Base-by-base conservation (phyloP, 2,888 invertebrate genomes). In the Unio pictorum region DNA sequence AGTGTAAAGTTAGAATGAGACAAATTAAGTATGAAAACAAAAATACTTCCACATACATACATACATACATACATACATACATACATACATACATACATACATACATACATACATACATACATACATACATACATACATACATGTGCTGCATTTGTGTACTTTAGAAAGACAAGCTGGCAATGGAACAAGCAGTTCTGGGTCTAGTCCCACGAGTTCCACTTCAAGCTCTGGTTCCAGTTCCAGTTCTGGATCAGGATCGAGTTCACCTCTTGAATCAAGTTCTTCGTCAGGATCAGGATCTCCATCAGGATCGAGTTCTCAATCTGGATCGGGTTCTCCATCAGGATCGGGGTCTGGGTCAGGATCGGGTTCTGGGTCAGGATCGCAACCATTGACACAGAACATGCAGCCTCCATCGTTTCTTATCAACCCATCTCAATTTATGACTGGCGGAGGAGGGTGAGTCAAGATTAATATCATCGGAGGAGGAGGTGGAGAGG, bases 321-420 rank as follows among this genome's bases (percentile, higher is more conserved):
- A 54, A 23, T 45, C 59, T 55, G 61, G 67, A 23, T 28, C 59
- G 18, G n/a, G 55, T 11, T 59, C 68, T 11, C 17, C 26, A 20
- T 23, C 61, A 26, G 69, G 69, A 18, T 63, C 68, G 23, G 23
- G 23, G 23, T 23, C 23, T 23, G 23, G 23, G 23, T 69, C 71
- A 18, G 59, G 68, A 56, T 72, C 68, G 26, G 64, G 72, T 18
- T 63, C 62, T n/a, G 34, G 60, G 58, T 65, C 68, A 18, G 64
- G 67, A 55, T 66, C 69, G 30, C 69, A 75, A 17, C 59, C 73
- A 4, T 23, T 72, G 57, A 73, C 74, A 45, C 79, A 79, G 30
- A 79, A 79, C 61, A 67, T 79, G 63, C 79, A 79, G 61, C 79
- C 79, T 18, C 79, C 79, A 17, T 74, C 73, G n/a, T 79, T 77